Percentiles rank a stretch among this genome's conserved stretches.
These are phyloP conservation scores for Diadegma fenestrale DNA, from an alignment of 2,888 invertebrate species.

Conservation along the genomic window DNA sequence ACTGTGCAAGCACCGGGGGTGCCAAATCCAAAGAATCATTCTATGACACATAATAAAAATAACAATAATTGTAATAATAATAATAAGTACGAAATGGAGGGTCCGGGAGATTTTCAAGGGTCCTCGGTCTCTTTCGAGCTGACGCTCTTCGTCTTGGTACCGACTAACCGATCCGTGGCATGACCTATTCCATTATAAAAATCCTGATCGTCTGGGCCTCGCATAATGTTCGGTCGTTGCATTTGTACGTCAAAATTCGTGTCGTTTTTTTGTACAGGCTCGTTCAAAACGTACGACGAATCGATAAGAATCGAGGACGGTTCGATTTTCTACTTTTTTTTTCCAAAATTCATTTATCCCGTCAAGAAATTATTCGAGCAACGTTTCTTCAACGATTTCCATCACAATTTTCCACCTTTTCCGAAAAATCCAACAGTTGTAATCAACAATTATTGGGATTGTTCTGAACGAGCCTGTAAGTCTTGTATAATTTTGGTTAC, in stretches of 20 bases:
- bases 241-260: slow-evolving; percentile 1
- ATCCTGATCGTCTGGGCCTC: slow-evolving; percentile 31
- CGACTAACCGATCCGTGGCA: slow-evolving; percentile 66
- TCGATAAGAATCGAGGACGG: not conserved
- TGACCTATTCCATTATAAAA: slow-evolving; percentile 66
- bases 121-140: slow-evolving; percentile 30
- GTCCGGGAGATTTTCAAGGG: slow-evolving; percentile 24
- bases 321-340: too few species aligned
- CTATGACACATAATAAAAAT: slow-evolving; percentile 43
- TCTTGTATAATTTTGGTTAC: slow-evolving; percentile 31
- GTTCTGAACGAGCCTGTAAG: slow-evolving; percentile 12
- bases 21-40: slow-evolving; percentile 43
- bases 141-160: slow-evolving; percentile 49
- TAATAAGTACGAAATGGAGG: slow-evolving; percentile 21
- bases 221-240: slow-evolving; percentile 40
- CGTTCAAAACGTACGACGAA: not conserved
- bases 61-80: slow-evolving; percentile 32
- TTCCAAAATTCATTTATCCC: not conserved
- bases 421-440: too few species aligned
- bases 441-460: not conserved
- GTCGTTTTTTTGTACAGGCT: slow-evolving; percentile 6
- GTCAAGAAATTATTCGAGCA: not conserved
- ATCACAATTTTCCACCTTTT: too few species aligned
- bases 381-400: not conserved
- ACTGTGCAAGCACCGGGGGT: slow-evolving; percentile 28